These are phyloP conservation scores for Vanacampus margaritifer DNA, from an alignment of 2,113 vertebrate species.

Conservation along the genomic window DNA sequence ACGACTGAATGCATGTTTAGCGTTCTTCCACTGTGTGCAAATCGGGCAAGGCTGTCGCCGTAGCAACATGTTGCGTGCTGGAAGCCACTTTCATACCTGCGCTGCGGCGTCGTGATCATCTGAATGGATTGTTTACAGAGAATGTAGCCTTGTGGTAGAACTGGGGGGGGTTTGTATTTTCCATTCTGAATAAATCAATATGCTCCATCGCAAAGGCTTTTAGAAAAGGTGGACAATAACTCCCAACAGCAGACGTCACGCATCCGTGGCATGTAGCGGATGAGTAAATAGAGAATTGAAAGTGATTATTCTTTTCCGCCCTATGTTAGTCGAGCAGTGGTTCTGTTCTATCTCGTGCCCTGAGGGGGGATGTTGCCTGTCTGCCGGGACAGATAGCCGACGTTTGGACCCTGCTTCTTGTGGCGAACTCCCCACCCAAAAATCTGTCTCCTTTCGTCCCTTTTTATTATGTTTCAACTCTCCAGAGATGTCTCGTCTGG, in stretches of 20 bases:
- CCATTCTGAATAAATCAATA: neutral
- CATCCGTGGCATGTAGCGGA: conserved; percentile 6
- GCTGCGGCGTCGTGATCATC: conserved; percentile 26
- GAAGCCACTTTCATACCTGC: conserved; percentile 15
- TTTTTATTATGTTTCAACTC: neutral
- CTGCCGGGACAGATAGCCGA: conserved; percentile 39
- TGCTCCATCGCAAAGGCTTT: neutral
- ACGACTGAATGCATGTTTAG: neutral
- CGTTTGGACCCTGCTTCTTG: neutral
- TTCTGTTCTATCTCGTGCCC: conserved; percentile 22
- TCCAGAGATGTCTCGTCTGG: neutral
- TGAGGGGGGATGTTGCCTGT: conserved; percentile 7
- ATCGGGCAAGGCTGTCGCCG: conserved; percentile 12
- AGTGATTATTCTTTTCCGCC: conserved; percentile 31
- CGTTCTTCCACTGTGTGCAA: neutral
- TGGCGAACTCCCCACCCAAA: neutral
- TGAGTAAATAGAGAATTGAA: conserved; percentile 4
- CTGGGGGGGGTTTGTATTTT: neutral
- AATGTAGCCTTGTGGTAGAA: neutral
- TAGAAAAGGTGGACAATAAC: neutral
- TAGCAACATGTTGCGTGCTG: conserved; percentile 20
- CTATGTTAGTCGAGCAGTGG: conserved; percentile 37
- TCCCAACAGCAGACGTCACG: neutral
- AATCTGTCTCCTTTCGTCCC: neutral
- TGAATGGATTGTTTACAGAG: conserved; percentile 36